Conservation (phyloP, 2,113 vertebrate genomes). For the Zootoca vivipara region DNA sequence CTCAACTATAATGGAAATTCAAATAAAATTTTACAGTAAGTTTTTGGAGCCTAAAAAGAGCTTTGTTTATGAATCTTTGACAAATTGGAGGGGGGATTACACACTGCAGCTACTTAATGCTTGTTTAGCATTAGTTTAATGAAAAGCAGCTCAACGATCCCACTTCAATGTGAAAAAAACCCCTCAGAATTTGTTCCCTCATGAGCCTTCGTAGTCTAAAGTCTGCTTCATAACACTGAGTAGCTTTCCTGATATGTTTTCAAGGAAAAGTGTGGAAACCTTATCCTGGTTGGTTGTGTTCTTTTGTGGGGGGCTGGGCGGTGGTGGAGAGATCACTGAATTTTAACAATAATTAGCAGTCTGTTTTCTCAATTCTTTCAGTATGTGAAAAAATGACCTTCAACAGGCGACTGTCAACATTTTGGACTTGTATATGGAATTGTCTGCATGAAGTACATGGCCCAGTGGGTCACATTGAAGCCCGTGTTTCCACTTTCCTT, state of each 20-base stretch:
- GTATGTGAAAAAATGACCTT: no score
- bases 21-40: neutral
- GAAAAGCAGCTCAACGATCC: neutral
- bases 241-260: neutral
- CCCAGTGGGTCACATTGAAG: no score
- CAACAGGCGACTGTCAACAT: no score
- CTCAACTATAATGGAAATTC: neutral
- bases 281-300: neutral
- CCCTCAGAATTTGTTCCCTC: no score
- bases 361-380: no score
- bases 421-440: no score
- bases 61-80: neutral
- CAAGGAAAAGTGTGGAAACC: neutral
- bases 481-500: no score
- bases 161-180: neutral
- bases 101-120: neutral
- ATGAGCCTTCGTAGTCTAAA: no score
- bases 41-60: neutral
- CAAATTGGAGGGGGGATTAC: neutral
- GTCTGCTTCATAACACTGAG: no score
- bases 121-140: neutral
- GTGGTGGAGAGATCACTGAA: neutral
- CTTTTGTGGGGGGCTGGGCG: no score
- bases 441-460: no score
- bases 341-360: neutral